Conservation (phyloP, 2,113 vertebrate species). For the Polyodon spathula region DNA sequence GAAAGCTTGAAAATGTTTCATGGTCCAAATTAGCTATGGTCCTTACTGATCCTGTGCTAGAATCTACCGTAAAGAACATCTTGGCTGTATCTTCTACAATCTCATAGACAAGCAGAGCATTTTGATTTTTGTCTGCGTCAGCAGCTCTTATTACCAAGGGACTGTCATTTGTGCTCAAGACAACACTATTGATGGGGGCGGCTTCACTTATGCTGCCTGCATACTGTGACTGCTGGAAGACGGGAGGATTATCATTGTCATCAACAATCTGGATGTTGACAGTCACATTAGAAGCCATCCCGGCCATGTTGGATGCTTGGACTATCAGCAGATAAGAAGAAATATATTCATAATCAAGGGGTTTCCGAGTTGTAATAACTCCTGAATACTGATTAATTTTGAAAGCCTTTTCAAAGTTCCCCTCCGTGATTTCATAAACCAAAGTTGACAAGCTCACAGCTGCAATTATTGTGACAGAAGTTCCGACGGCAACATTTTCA, state of each 20-base stretch:
- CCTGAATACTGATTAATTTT: conserved; percentile 90
- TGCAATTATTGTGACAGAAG: conserved; percentile 72
- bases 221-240: conserved; percentile 81
- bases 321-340: conserved; percentile 71
- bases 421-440: conserved; percentile 81
- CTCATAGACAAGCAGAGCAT: conserved; percentile 84
- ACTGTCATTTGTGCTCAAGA: conserved; percentile 61
- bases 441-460: conserved; percentile 86
- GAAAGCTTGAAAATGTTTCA: conserved; percentile 75
- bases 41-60: conserved; percentile 86
- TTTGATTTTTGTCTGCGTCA: conserved; percentile 85
- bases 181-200: conserved; percentile 79
- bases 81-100: conserved; percentile 90
- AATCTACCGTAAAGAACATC: conserved; percentile 86
- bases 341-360: conserved; percentile 72
- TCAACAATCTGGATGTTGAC: conserved; percentile 77
- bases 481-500: conserved; percentile 78
- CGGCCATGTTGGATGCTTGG: conserved; percentile 91
- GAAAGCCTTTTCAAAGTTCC: conserved; percentile 68
- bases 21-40: conserved; percentile 87
- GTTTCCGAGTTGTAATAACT: conserved; percentile 74
- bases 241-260: conserved; percentile 85
- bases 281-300: conserved; percentile 81
- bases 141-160: conserved; percentile 83
- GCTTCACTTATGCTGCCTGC: conserved; percentile 81